A percentile compares a stretch with the other conserved stretches of the same genome.
Evolutionary conservation across 2,797 vertebrate species (phyloP).

Genomic region (Sebastes goodei): DNA sequence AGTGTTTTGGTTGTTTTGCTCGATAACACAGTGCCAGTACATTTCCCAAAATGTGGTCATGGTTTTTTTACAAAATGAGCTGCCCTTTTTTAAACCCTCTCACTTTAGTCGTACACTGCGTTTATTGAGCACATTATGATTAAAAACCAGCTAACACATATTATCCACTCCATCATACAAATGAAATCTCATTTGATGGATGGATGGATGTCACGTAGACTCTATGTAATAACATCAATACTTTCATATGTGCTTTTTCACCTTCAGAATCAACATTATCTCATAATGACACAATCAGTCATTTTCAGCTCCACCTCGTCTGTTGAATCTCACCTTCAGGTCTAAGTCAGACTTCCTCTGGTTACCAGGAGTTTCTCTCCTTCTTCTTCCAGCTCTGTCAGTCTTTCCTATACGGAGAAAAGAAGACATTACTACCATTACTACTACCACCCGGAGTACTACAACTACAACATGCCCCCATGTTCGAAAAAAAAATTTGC

Average conservation of each 20-base stretch:
- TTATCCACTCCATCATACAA: neutral
- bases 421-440: neutral
- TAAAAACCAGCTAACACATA: neutral
- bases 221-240: neutral
- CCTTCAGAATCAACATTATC: neutral
- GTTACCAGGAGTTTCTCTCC: constrained; percentile 39
- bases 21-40: neutral
- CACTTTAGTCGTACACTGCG: neutral
- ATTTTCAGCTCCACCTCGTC: neutral
- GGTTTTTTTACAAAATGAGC: neutral
- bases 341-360: constrained; percentile 61
- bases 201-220: neutral
- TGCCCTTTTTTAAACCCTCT: neutral
- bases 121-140: neutral
- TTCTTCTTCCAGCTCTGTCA: constrained; percentile 34
- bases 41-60: neutral
- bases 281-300: neutral
- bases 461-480: neutral
- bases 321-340: constrained; percentile 50
- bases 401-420: constrained; percentile 10
- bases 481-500: neutral
- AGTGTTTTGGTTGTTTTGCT: neutral
- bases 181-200: neutral
- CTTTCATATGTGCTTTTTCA: neutral
- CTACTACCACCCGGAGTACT: neutral